A percentile compares a stretch with the other conserved stretches of the same genome.
Evolutionary conservation across 2,797 vertebrate species (phyloP).

Genomic region (Pseudotriccus pelzelni): DNA sequence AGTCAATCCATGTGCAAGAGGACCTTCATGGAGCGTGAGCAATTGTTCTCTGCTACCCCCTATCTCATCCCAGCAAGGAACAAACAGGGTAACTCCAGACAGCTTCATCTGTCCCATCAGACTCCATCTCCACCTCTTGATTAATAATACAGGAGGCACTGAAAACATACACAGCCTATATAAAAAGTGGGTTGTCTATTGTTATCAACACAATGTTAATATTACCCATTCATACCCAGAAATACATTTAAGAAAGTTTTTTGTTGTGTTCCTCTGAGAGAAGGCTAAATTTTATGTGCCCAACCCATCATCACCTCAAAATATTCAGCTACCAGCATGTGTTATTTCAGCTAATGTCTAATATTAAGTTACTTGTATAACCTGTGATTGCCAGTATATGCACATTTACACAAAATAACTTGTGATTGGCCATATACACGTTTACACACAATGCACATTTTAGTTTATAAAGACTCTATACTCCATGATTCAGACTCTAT

Average conservation of each 20-base stretch:
- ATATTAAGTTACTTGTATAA: background rate
- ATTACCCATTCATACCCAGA: background rate
- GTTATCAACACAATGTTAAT: background rate
- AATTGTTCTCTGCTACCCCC: background rate
- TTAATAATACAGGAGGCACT: background rate
- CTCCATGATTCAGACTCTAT: background rate
- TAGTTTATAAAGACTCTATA: background rate
- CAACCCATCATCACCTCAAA: background rate
- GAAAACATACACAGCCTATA: background rate
- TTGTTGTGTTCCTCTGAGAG: background rate
- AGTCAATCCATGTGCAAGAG: background rate
- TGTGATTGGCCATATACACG: background rate
- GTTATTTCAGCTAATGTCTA: background rate
- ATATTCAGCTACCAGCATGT: background rate
- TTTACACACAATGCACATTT: background rate
- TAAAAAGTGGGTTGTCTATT: background rate
- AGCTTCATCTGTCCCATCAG: background rate
- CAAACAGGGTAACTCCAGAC: background rate
- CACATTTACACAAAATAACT: background rate
- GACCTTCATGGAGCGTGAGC: background rate
- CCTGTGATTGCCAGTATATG: background rate
- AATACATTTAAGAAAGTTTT: background rate
- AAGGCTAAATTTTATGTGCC: background rate
- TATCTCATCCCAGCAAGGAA: background rate
- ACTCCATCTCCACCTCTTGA: background rate